Percentiles rank a stretch among this genome's conserved stretches.
These are phyloP conservation scores for Neofelis nebulosa DNA, from an alignment of 2,113 vertebrate genomes.

Conservation along the genomic window DNA sequence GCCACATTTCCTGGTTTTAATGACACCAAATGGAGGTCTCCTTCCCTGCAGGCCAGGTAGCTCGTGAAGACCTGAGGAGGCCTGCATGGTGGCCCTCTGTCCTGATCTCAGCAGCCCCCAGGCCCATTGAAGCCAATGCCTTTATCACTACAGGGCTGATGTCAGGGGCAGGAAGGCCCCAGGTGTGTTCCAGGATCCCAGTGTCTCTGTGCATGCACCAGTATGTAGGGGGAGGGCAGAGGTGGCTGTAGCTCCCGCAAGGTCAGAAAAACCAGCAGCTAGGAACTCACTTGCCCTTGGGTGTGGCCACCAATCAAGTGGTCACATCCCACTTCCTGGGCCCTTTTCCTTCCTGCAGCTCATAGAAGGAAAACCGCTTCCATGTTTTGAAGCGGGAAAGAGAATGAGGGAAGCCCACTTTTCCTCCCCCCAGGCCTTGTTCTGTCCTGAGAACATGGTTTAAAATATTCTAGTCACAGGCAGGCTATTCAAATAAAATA, in stretches of 20 bases:
- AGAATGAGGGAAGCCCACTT: background rate
- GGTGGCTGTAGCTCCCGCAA: background rate
- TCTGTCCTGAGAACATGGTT: slow-evolving; percentile 75
- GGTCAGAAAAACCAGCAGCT: background rate
- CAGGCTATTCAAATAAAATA: slow-evolving; percentile 85
- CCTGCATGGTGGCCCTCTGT: background rate
- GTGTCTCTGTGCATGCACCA: fast-evolving
- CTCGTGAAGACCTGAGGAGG: background rate
- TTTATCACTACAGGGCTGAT: background rate
- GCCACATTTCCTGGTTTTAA: background rate
- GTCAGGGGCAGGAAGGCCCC: background rate
- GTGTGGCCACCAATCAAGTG: background rate
- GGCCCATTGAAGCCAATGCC: background rate
- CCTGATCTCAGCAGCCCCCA: background rate
- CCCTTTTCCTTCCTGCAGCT: background rate
- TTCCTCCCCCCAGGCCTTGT: background rate
- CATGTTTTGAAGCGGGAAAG: background rate
- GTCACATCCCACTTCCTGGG: background rate
- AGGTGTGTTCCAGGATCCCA: background rate
- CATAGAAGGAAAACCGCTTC: background rate
- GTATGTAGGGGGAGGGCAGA: background rate
- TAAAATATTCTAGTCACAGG: slow-evolving; percentile 85
- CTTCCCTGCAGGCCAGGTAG: background rate
- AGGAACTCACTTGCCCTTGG: background rate
- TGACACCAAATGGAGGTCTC: background rate